Evolutionary conservation across 2,113 vertebrate genomes (phyloP), one percentile per base, ranked within the genome.

Genomic region (Fulica atra): DNA sequence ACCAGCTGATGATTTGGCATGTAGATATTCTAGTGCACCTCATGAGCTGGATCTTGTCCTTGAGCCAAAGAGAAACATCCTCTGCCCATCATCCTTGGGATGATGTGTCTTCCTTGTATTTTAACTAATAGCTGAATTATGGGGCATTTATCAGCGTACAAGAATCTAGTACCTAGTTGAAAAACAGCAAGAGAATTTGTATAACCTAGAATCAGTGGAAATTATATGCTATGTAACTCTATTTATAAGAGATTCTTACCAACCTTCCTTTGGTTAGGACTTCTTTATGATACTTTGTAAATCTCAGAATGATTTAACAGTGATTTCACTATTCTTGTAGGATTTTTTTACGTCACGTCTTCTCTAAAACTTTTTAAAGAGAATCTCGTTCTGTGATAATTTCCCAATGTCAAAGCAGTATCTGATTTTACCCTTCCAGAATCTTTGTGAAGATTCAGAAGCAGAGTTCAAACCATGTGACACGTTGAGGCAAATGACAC

Each of bases 371-470:
- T 31, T 1, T 57, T 86, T 56, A 36, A 69, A 65, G 19, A 61
- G 29, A 57, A 38, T 80, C 31, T 76, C 20, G 6, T 86, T 69
- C 71, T 66, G 40, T 26, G 51, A 44, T 77, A 16, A 33, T 94
- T 91, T 93, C 65, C 40, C 86, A 95, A 92, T 74, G 93, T 93
- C 89, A 92, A 68, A 90, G 46, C 73, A 71, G 33, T 11, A 7
- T 23, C 9, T n/a, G 35, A 69, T 80, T 86, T 92, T 93, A 50
- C 73, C 61, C 50, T 93, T 93, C 29, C 54, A 48, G 89, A 91
- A 71, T 51, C 63, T 71, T 60, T 50, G 29, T 80, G 54, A 15
- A 76, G 33, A 68, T 85, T 87, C 36, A 70, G 64, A 69, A 79
- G 61, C 53, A 81, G 93, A 76, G 36, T 40, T 88, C 29, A 38